A percentile compares a stretch with the other conserved stretches of the same genome.
Evolutionary conservation across 1,140 invertebrate species (phyloP).

Genomic region (Metaphire vulgaris): DNA sequence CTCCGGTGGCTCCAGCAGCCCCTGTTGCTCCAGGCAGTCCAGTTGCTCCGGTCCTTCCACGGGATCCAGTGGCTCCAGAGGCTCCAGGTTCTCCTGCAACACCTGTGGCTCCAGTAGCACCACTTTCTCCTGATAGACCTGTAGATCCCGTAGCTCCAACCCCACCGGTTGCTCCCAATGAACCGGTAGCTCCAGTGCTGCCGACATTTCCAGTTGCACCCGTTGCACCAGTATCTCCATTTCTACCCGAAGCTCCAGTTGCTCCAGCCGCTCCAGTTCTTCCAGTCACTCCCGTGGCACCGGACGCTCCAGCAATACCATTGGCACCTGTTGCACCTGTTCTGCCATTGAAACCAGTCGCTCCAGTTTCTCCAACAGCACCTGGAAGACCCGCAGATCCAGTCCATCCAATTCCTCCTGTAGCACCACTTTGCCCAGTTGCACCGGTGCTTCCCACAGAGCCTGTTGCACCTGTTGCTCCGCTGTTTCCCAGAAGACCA

Average conservation of each 20-base stretch:
- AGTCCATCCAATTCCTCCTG: neutral
- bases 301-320: neutral
- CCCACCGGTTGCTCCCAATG: neutral
- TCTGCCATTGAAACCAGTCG: neutral
- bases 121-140: slow-evolving; percentile 2
- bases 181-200: neutral
- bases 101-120: slow-evolving; percentile 10
- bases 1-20: slow-evolving; percentile 6
- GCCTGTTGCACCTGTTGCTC: neutral
- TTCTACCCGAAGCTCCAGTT: neutral
- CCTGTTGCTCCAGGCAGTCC: slow-evolving; percentile 5
- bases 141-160: neutral
- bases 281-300: neutral
- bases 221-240: neutral
- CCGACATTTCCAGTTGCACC: neutral
- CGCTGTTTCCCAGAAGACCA: neutral
- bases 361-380: neutral
- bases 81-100: slow-evolving; percentile 10
- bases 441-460: no score
- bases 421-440: neutral
- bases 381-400: neutral
- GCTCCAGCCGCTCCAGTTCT: neutral
- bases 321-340: neutral
- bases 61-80: neutral
- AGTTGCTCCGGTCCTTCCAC: slow-evolving; percentile 8